Evolutionary conservation across 2,888 invertebrate genomes (phyloP), one percentile per base, ranked within the genome.

Genomic region (Coecobrya sp.): DNA sequence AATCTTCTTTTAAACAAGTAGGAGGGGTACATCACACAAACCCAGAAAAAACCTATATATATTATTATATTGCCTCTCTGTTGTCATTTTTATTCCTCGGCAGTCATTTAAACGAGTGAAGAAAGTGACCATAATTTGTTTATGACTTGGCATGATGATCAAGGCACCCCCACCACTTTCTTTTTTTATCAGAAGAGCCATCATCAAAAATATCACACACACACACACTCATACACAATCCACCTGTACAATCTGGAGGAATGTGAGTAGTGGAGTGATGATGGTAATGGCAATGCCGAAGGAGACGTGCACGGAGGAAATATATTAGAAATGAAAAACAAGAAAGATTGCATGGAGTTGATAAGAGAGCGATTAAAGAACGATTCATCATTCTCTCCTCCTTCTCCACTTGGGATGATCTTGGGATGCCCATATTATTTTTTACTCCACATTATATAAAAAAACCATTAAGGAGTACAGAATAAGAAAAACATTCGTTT

Each of bases 301-400:
- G 73, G 55, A 73, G 19, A 86, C 27, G 73, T 19, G 36, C 16
- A 73, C 30, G 11, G n/a, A 68, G 11, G n/a, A 68, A 68, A 68
- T 68, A 68, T 36, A 68, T 49, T 22, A 89, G 7, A 68, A 82
- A 68, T 45, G 79, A 81, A 68, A 91, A 91, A 91, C 68, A 65
- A 86, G 52, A 91, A 79, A 86, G 93, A 93, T 93, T 92, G 91
- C 93, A 86, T 92, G 93, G 86, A 86, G 89, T 86, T 92, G 93
- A 93, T 93, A 93, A 93, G 89, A 91, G 84, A 89, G 70, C 93
- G 94, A 94, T 94, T 94, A 94, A 93, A 91, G 94, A 94, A 93
- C 94, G 93, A 94, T 94, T 93, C 93, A 93, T 93, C 93, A 93
- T 93, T 88, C 45, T 88, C 45, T 86, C 73, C 45, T 59, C 52